Percentiles rank a stretch among this genome's conserved stretches.
phyloP scores from a whole-genome alignment of 2,888 invertebrate genomes.

The Caenorhabditis japonica region DNA sequence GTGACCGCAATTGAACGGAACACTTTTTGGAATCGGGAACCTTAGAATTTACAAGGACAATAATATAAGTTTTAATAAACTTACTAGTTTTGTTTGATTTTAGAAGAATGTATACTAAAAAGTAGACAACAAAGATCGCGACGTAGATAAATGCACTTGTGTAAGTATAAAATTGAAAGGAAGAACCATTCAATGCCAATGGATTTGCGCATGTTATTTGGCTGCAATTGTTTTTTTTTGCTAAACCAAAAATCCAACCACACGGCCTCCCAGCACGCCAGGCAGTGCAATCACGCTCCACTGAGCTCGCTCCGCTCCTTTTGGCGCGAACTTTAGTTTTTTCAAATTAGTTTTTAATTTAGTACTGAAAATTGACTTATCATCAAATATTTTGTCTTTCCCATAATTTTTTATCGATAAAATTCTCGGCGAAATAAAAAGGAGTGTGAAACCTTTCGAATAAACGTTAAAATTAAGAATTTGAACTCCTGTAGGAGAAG shows the following conservation, averaged over 20 bases:
- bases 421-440: too few relatives aligned
- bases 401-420: too few relatives aligned
- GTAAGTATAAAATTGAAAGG: conserved; percentile 48
- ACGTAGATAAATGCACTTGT: conserved; percentile 42
- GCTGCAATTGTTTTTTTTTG: conserved; percentile 16
- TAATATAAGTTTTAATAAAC: background rate
- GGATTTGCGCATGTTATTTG: conserved; percentile 51
- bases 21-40: conserved; percentile 48
- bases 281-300: too few relatives aligned
- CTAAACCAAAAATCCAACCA: background rate
- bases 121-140: conserved; percentile 38
- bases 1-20: conserved; percentile 53
- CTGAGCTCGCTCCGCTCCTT: too few relatives aligned
- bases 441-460: too few relatives aligned
- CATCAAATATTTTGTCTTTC: too few relatives aligned
- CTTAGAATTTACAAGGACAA: conserved; percentile 2
- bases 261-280: too few relatives aligned
- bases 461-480: too few relatives aligned
- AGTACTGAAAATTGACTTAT: too few relatives aligned
- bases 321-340: too few relatives aligned
- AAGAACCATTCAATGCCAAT: conserved; percentile 38
- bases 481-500: too few relatives aligned
- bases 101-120: conserved; percentile 33
- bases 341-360: too few relatives aligned
- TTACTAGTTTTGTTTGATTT: conserved; percentile 49